phyloP scores from a whole-genome alignment of 2,797 vertebrate species.

The Gallirallus australis region DNA sequence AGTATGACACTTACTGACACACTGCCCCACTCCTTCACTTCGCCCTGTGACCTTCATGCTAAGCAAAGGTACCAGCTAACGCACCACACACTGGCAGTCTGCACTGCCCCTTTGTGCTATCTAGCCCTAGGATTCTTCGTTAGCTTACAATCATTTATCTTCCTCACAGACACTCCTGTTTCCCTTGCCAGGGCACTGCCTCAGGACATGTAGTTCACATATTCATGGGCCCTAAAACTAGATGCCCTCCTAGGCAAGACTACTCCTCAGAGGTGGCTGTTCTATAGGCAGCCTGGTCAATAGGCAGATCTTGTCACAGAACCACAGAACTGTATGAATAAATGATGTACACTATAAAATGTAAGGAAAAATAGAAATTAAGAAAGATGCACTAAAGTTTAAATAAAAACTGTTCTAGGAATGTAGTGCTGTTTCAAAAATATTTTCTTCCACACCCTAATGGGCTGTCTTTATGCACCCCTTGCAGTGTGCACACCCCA shows the following conservation, averaged over 20 bases:
- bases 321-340: too few species aligned
- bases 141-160: not conserved
- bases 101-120: too few species aligned
- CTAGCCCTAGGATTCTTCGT: too few species aligned
- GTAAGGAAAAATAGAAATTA: not conserved
- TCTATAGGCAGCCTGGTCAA: not conserved
- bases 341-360: not conserved
- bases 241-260: not conserved
- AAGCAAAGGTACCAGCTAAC: not conserved
- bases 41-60: rapidly evolving
- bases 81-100: too few species aligned
- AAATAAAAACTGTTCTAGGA: not conserved
- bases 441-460: not conserved
- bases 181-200: not conserved
- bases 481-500: rapidly evolving
- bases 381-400: not conserved
- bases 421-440: not conserved
- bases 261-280: not conserved
- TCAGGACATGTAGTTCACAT: not conserved
- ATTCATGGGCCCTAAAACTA: not conserved
- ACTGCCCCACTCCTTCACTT: not conserved
- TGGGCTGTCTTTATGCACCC: not conserved
- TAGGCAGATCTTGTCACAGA: not conserved
- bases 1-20: not conserved
- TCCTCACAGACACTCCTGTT: not conserved